Percentiles rank a stretch among this genome's conserved stretches.
These are phyloP conservation scores for Automeris io DNA, from an alignment of 2,888 invertebrate species.

Conservation along the genomic window DNA sequence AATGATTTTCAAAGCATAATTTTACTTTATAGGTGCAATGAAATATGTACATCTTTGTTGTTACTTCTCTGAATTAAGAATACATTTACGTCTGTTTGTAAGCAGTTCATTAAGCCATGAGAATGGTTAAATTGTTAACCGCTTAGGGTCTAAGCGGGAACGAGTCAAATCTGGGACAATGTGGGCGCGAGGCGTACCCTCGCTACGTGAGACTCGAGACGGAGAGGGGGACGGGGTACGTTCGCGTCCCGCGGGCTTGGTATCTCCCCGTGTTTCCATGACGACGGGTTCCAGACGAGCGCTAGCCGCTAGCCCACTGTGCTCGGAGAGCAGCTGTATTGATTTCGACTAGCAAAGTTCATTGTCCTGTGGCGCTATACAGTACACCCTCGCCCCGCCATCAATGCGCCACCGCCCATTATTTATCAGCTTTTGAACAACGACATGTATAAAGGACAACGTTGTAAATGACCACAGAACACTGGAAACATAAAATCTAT, in stretches of 20 bases:
- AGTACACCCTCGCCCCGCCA: constrained; percentile 35
- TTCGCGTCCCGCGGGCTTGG: constrained; percentile 25
- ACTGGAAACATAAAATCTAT: too few relatives aligned
- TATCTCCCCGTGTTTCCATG: constrained; percentile 61
- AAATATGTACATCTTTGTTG: too few relatives aligned
- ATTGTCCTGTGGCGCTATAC: constrained; percentile 46
- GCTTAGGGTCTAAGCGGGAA: background rate
- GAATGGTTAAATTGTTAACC: too few relatives aligned
- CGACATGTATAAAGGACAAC: too few relatives aligned
- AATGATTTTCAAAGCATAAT: too few relatives aligned
- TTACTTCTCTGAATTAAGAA: too few relatives aligned
- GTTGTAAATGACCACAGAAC: too few relatives aligned
- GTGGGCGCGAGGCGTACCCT: constrained; percentile 8
- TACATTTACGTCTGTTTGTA: too few relatives aligned
- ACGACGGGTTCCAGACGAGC: constrained; percentile 59
- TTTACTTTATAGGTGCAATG: too few relatives aligned
- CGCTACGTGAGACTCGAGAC: constrained; percentile 7
- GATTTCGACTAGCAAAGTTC: constrained; percentile 71
- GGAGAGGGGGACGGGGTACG: constrained; percentile 13
- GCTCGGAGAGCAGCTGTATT: constrained; percentile 78
- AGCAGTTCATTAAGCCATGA: too few relatives aligned
- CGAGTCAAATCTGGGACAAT: background rate
- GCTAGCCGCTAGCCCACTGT: constrained; percentile 41
- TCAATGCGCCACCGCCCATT: background rate
- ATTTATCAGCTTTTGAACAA: background rate